These are phyloP conservation scores for Salvelinus alpinus DNA, from an alignment of 2,113 vertebrate genomes.

Conservation along the genomic window DNA sequence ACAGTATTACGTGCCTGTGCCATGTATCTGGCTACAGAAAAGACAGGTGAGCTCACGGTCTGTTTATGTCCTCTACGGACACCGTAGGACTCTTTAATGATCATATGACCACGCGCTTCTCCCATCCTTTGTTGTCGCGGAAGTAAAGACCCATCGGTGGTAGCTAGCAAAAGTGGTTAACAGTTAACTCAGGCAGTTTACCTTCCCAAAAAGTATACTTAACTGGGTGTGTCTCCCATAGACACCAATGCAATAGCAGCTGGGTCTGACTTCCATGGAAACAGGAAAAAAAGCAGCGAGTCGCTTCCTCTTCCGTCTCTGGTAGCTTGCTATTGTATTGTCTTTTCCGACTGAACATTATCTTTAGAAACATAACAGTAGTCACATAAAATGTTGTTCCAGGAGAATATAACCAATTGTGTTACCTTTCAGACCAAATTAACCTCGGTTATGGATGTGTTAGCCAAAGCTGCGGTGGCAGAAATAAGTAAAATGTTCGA, in stretches of 20 bases:
- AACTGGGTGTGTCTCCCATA: too few relatives aligned
- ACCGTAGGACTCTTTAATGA: background rate
- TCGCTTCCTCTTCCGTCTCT: too few relatives aligned
- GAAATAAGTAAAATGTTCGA: conserved; percentile 74
- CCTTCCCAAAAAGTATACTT: too few relatives aligned
- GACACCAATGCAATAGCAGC: too few relatives aligned
- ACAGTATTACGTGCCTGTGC: too few relatives aligned
- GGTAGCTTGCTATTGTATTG: background rate
- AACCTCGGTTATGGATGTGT: conserved; percentile 66
- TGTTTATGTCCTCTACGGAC: too few relatives aligned
- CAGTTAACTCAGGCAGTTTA: too few relatives aligned
- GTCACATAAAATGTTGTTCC: background rate
- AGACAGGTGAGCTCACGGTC: too few relatives aligned
- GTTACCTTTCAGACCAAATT: conserved; percentile 70
- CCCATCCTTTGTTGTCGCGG: background rate
- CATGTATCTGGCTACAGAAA: too few relatives aligned
- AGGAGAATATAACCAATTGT: conserved; percentile 51
- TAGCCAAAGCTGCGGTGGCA: conserved; percentile 68
- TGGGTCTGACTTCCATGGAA: too few relatives aligned
- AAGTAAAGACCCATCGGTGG: background rate
- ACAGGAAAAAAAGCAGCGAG: too few relatives aligned
- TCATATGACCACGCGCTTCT: conserved; percentile 2
- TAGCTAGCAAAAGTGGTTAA: too few relatives aligned
- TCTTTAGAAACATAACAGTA: background rate
- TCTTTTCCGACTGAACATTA: background rate